A percentile compares a stretch with the other conserved stretches of the same genome.
Evolutionary conservation across 2,888 invertebrate species (phyloP).

Genomic region (Ashinkailepas kermadecensis): DNA sequence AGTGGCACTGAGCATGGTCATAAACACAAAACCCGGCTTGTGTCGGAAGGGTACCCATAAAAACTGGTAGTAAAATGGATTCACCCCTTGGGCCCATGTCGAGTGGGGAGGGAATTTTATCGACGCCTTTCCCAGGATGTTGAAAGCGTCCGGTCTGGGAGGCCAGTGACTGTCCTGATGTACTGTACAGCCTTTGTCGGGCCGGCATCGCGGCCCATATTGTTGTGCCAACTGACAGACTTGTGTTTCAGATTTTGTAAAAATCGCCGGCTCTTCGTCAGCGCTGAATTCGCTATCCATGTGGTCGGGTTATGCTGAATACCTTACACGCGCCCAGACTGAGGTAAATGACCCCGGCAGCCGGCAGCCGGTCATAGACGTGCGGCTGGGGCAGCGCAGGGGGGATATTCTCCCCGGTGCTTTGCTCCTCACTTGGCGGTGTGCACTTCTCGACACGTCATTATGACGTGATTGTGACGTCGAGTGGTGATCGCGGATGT

Average conservation of each 20-base stretch:
- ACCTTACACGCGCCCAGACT: constrained; percentile 22
- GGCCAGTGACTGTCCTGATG: too few species aligned
- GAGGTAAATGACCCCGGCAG: constrained; percentile 1
- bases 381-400: too few species aligned
- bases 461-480: too few species aligned
- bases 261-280: constrained; percentile 21
- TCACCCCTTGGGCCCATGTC: constrained; percentile 1
- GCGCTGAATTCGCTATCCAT: constrained; percentile 17
- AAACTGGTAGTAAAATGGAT: constrained; percentile 12
- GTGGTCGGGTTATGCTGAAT: constrained; percentile 23
- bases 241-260: constrained; percentile 23
- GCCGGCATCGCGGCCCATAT: too few species aligned
- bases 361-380: background rate
- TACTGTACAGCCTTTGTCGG: too few species aligned
- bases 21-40: background rate
- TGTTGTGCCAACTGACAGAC: background rate
- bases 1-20: constrained; percentile 13
- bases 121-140: too few species aligned
- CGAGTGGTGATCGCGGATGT: too few species aligned
- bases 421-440: too few species aligned
- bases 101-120: constrained; percentile 7
- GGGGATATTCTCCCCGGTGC: too few species aligned
- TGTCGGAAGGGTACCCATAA: constrained; percentile 3
- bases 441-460: too few species aligned
- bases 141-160: too few species aligned